phyloP scores from a whole-genome alignment of 2,113 vertebrate genomes.

The Coregonus clupeaformis region DNA sequence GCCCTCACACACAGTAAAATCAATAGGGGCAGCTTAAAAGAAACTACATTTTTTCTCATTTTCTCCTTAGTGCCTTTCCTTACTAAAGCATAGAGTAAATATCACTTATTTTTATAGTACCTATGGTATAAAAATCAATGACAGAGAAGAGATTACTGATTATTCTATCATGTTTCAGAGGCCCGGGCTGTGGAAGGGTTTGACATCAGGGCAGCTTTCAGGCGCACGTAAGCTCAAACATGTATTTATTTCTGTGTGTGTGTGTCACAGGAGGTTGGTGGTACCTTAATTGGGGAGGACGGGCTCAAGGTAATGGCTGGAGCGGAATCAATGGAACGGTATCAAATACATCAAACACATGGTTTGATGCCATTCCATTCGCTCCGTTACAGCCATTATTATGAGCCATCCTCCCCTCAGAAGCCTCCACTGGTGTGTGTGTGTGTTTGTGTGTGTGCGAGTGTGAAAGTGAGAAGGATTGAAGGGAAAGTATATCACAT shows the following conservation, averaged over 20 bases:
- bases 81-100: background rate
- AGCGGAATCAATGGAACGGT: too few relatives aligned
- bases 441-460: background rate
- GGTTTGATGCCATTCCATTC: too few relatives aligned
- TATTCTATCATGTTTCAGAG: conserved; percentile 69
- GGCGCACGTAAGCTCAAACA: conserved; percentile 83
- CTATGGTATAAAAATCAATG: background rate
- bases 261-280: too few relatives aligned
- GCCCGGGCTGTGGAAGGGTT: conserved; percentile 75
- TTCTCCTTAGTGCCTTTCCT: background rate
- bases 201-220: conserved; percentile 92
- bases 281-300: too few relatives aligned
- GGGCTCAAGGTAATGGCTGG: too few relatives aligned
- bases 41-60: background rate
- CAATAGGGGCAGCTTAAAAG: background rate
- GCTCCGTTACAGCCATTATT: too few relatives aligned
- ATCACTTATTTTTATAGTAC: background rate
- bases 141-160: background rate
- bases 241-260: background rate
- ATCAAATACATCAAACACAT: too few relatives aligned
- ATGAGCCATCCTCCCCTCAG: too few relatives aligned
- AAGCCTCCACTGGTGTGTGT: background rate
- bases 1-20: background rate
- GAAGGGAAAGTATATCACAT: too few relatives aligned
- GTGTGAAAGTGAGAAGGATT: background rate